Conservation (phyloP, 1,140 invertebrate species). For the Drosophila rufa region DNA sequence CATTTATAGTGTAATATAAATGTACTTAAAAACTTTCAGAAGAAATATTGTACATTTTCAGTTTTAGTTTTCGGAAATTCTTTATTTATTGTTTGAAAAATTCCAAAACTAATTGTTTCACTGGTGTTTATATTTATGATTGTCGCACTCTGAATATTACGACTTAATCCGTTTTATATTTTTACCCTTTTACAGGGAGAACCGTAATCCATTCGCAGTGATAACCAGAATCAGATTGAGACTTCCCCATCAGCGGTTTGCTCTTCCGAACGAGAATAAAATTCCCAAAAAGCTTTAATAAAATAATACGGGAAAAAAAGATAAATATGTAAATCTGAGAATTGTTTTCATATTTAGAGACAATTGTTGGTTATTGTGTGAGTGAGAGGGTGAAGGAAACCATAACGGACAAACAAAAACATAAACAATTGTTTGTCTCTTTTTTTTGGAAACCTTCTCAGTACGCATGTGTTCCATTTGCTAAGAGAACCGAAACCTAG, state of each 20-base stretch:
- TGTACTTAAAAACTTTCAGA: background rate
- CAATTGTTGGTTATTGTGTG: slow-evolving; percentile 52
- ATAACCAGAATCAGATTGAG: slow-evolving; percentile 55
- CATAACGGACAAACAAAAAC: slow-evolving; percentile 31
- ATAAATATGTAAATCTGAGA: slow-evolving; percentile 42
- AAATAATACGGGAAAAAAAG: slow-evolving; percentile 50
- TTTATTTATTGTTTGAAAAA: background rate
- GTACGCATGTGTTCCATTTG: slow-evolving; percentile 23
- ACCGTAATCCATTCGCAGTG: slow-evolving; percentile 49
- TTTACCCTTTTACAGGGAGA: slow-evolving; percentile 20
- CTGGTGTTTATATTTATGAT: background rate
- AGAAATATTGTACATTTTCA: background rate
- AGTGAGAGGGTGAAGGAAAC: slow-evolving; percentile 11
- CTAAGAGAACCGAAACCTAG: slow-evolving; percentile 16
- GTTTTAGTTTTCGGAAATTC: background rate
- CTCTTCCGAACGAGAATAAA: slow-evolving; percentile 47
- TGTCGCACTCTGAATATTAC: background rate
- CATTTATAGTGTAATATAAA: slow-evolving; percentile 29
- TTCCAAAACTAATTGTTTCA: background rate
- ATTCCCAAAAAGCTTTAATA: slow-evolving; percentile 65
- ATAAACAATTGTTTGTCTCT: slow-evolving; percentile 44
- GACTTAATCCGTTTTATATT: slow-evolving; percentile 4
- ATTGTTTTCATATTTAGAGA: slow-evolving; percentile 37
- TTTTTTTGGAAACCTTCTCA: background rate
- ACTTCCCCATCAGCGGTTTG: slow-evolving; percentile 30